Conservation (phyloP, 2,888 invertebrate species). For the Ditula angustiorana region DNA sequence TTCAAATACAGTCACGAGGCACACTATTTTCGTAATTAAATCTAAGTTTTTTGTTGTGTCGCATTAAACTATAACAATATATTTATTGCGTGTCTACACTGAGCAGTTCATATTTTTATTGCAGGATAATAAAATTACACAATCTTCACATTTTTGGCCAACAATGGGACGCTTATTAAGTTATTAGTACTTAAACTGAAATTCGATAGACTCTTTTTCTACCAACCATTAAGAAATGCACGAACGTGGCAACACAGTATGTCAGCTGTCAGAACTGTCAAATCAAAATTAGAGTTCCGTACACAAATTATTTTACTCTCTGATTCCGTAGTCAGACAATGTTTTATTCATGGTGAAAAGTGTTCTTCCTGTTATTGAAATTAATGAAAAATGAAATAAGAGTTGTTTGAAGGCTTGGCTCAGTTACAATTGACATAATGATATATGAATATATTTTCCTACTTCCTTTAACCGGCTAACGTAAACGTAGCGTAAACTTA, state of each 20-base stretch:
- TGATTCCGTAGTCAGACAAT: too few relatives aligned
- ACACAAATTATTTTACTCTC: too few relatives aligned
- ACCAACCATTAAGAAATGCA: neutral
- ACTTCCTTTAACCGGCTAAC: neutral
- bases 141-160: too few relatives aligned
- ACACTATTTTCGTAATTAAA: conserved; percentile 22
- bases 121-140: conserved; percentile 6
- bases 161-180: too few relatives aligned
- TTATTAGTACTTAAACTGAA: too few relatives aligned
- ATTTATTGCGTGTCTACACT: conserved; percentile 25
- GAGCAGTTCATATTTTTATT: conserved; percentile 21
- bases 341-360: neutral
- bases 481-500: neutral
- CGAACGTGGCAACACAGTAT: neutral
- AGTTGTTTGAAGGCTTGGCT: neutral
- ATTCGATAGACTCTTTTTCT: neutral
- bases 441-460: conserved; percentile 5
- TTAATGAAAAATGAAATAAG: neutral
- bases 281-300: neutral
- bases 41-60: conserved; percentile 3
- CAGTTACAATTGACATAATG: conserved; percentile 9
- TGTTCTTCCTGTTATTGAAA: neutral
- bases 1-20: conserved; percentile 31
- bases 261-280: neutral
- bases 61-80: conserved; percentile 14